phyloP scores from a whole-genome alignment of 92 coral and sea anemone genomes.

The Porites divaricata region DNA sequence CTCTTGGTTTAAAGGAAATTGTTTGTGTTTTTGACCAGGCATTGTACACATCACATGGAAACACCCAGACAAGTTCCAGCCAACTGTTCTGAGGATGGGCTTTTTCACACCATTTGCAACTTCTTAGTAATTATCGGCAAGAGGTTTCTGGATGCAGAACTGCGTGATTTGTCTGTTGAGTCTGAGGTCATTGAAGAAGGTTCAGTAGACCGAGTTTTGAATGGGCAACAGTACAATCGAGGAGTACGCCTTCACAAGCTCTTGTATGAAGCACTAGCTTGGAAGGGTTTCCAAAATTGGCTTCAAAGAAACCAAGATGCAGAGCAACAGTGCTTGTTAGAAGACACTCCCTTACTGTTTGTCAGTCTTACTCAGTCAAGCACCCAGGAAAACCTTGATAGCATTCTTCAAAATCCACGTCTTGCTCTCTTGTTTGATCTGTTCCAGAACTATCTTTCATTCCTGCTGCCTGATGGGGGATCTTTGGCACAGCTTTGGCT shows the following conservation, averaged over 20 bases:
- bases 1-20: conserved; percentile 1
- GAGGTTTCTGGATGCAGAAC: no score
- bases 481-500: conserved; percentile 28
- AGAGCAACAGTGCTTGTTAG: neutral
- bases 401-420: neutral
- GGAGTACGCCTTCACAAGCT: conserved; percentile 46
- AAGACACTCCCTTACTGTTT: neutral
- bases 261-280: conserved; percentile 32
- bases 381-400: neutral
- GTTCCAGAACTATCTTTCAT: conserved; percentile 14
- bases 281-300: neutral
- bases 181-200: no score
- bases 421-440: neutral
- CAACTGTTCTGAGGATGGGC: conserved; percentile 37
- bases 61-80: conserved; percentile 10
- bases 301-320: neutral
- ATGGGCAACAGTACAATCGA: conserved; percentile 29
- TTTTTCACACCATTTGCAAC: conserved; percentile 16
- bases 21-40: conserved; percentile 58
- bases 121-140: no score
- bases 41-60: conserved; percentile 41
- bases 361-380: neutral
- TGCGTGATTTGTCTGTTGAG: no score
- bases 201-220: conserved; percentile 8
- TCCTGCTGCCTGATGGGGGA: neutral